Evolutionary conservation across 1,140 invertebrate species (phyloP).

Genomic region (Calephelis virginiensis): DNA sequence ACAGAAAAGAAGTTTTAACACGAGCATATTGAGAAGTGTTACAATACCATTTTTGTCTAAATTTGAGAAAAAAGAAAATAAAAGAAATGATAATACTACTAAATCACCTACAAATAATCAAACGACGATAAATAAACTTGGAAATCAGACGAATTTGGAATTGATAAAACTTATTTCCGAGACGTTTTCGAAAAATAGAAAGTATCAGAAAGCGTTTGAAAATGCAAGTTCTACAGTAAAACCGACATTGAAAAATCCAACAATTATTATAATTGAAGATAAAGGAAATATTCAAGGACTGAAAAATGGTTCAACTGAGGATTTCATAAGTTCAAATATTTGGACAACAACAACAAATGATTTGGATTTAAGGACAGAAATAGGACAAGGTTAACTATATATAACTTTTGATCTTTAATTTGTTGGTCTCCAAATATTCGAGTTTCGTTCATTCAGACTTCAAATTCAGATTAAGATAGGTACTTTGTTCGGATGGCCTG

Average conservation of each 20-base stretch:
- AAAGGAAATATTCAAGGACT: not conserved
- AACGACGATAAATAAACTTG: not conserved
- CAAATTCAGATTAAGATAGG: too few relatives aligned
- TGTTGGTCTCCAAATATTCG: not conserved
- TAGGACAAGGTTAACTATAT: not conserved
- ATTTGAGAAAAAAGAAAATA: not conserved
- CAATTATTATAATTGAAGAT: slow-evolving; percentile 31
- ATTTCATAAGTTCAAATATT: not conserved
- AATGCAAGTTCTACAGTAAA: not conserved
- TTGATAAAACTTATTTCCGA: not conserved
- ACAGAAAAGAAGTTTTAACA: not conserved
- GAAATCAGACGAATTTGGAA: not conserved
- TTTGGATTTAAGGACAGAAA: not conserved
- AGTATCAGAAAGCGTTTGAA: slow-evolving; percentile 4
- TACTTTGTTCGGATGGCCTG: too few relatives aligned
- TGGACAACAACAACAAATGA: not conserved
- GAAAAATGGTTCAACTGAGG: not conserved
- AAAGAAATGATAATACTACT: not conserved
- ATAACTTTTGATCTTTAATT: not conserved
- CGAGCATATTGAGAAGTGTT: not conserved
- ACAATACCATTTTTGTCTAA: not conserved
- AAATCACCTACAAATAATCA: not conserved
- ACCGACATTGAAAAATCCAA: slow-evolving; percentile 22
- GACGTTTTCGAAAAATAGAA: not conserved
- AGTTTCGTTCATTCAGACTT: too few relatives aligned